Percentiles rank a stretch among this genome's conserved stretches.
Conservation (phyloP, 2,113 vertebrate genomes). For the Pleuronectes platessa region DNA sequence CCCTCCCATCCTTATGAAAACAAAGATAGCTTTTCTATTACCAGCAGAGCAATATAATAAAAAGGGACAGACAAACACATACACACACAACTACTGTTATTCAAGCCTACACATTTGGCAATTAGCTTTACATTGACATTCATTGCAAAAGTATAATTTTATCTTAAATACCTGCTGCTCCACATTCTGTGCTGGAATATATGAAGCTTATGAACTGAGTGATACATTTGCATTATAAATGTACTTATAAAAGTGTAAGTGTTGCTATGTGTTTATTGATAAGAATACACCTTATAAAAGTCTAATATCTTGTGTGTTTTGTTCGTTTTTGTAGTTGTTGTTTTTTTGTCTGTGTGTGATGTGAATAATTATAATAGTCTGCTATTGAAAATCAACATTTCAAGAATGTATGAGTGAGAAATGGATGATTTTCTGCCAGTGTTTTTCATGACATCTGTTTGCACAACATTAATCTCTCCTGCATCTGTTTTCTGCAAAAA, state of each 20-base stretch:
- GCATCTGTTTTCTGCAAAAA: background rate
- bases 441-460: background rate
- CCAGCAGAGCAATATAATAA: constrained; percentile 13
- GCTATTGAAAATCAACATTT: constrained; percentile 7
- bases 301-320: background rate
- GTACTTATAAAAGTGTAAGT: background rate
- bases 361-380: background rate
- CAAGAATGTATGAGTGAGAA: background rate
- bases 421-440: background rate
- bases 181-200: background rate
- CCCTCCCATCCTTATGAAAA: constrained; percentile 20
- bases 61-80: constrained; percentile 5
- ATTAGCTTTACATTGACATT: constrained; percentile 16
- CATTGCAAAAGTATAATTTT: constrained; percentile 16
- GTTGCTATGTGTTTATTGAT: background rate
- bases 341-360: background rate
- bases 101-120: constrained; percentile 7
- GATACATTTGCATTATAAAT: background rate
- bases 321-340: background rate
- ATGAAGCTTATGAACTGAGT: background rate
- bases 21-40: constrained; percentile 27
- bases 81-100: background rate
- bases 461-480: background rate
- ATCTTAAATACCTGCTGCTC: background rate
- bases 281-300: background rate